Percentiles rank a stretch among this genome's conserved stretches.
Conservation (phyloP, 2,888 invertebrate species). For the Zootermopsis nevadensis region DNA sequence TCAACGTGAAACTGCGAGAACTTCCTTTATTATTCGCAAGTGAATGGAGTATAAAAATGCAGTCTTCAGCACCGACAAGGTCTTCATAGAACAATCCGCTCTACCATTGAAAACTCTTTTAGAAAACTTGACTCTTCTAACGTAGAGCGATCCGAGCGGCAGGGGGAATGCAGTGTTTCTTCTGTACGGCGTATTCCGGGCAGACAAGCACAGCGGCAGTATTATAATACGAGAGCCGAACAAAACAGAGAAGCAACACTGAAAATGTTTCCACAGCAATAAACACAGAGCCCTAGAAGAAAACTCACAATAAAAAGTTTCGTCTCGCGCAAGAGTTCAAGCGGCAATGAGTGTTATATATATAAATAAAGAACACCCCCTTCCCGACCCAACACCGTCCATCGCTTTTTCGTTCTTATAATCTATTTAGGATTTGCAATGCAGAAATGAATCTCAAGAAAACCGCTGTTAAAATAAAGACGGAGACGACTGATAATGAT, state of each 20-base stretch:
- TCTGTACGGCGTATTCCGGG: not conserved
- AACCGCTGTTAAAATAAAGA: not conserved
- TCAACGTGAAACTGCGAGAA: too few relatives aligned
- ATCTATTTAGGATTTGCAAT: constrained; percentile 39
- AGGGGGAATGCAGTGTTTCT: not conserved
- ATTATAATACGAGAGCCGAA: constrained; percentile 40
- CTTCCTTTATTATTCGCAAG: too few relatives aligned
- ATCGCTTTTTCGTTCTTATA: constrained; percentile 14
- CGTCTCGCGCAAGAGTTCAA: constrained; percentile 39
- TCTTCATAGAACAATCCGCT: not conserved
- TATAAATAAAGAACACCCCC: constrained; percentile 1
- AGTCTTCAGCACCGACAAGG: not conserved
- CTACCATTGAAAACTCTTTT: constrained; percentile 23
- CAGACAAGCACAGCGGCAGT: constrained; percentile 2
- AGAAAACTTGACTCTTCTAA: constrained; percentile 24
- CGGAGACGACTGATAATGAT: not conserved
- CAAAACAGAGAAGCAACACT: constrained; percentile 36
- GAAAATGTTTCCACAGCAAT: constrained; percentile 43
- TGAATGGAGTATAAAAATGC: too few relatives aligned
- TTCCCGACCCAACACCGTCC: not conserved
- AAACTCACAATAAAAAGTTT: constrained; percentile 41
- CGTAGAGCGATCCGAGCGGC: not conserved
- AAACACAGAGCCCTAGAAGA: constrained; percentile 39
- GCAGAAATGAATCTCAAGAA: constrained; percentile 29
- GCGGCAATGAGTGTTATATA: constrained; percentile 42